A percentile compares a stretch with the other conserved stretches of the same genome.
Conservation (phyloP, 2,113 vertebrate genomes). For the Oceanites oceanicus region DNA sequence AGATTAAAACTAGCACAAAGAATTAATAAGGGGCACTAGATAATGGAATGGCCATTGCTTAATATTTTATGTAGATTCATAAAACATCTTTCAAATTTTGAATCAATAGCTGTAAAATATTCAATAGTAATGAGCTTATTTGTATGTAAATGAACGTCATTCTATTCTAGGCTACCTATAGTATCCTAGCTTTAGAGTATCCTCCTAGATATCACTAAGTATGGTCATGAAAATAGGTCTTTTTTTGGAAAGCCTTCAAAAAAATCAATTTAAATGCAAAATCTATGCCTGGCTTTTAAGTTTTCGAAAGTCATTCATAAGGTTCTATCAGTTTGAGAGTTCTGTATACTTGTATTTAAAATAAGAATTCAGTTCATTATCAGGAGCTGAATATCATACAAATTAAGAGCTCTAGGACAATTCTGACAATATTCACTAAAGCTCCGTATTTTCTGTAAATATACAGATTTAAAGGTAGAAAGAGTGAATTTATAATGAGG, state of each 20-base stretch:
- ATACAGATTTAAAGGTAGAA: not conserved
- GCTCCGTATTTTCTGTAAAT: not conserved
- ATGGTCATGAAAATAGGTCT: slow-evolving; percentile 34
- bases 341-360: not conserved
- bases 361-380: not conserved
- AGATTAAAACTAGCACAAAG: not conserved
- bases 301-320: slow-evolving; percentile 7
- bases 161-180: slow-evolving; percentile 21
- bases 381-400: not conserved
- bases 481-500: not conserved
- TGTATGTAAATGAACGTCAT: slow-evolving; percentile 68
- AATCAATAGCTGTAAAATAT: slow-evolving; percentile 60
- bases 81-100: slow-evolving; percentile 53
- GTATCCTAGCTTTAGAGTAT: slow-evolving; percentile 1
- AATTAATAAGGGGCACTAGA: slow-evolving; percentile 22
- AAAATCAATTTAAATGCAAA: slow-evolving; percentile 67
- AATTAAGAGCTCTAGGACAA: not conserved
- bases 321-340: not conserved
- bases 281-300: not conserved
- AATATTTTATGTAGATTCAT: slow-evolving; percentile 65
- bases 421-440: not conserved
- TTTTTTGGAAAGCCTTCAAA: slow-evolving; percentile 10
- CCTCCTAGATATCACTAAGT: slow-evolving; percentile 25
- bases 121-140: slow-evolving; percentile 65
- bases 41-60: not conserved